Evolutionary conservation across 2,888 invertebrate genomes (phyloP).

Genomic region (Ophion obscuratus): DNA sequence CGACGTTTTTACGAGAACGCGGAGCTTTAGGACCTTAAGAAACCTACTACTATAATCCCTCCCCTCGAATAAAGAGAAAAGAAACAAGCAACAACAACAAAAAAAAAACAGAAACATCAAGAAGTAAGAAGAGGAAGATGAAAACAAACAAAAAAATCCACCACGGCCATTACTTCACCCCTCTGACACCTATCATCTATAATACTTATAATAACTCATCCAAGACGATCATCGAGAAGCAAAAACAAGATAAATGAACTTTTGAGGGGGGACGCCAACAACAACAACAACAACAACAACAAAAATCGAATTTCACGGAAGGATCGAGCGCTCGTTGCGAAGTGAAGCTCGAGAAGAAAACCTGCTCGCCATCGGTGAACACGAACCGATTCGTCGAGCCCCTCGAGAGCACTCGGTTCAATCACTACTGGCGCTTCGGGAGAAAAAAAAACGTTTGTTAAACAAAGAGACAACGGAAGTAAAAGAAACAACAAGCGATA

Average conservation of each 20-base stretch:
- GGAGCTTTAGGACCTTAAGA: slow-evolving; percentile 80
- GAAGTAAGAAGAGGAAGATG: slow-evolving; percentile 8
- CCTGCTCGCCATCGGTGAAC: background rate
- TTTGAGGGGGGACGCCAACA: slow-evolving; percentile 33
- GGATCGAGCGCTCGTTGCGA: slow-evolving; percentile 5
- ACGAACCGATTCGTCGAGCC: slow-evolving; percentile 19
- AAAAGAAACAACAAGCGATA: slow-evolving; percentile 23
- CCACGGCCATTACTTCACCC: slow-evolving; percentile 53
- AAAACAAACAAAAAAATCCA: slow-evolving; percentile 48
- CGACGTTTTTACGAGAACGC: slow-evolving; percentile 67
- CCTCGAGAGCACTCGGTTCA: slow-evolving; percentile 2
- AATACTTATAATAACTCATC: slow-evolving; percentile 44
- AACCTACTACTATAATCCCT: slow-evolving; percentile 72
- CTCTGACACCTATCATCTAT: slow-evolving; percentile 46
- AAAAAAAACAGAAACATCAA: slow-evolving; percentile 36
- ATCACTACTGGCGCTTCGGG: slow-evolving; percentile 6
- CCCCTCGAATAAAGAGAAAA: slow-evolving; percentile 60
- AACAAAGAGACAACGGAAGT: slow-evolving; percentile 18
- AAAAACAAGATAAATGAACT: slow-evolving; percentile 27
- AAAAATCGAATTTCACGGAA: slow-evolving; percentile 15
- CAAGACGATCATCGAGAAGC: slow-evolving; percentile 50
- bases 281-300: slow-evolving; percentile 28
- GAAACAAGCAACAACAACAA: slow-evolving; percentile 29
- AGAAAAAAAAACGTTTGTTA: slow-evolving; percentile 36
- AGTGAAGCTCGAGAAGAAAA: background rate